Evolutionary conservation across 2,113 vertebrate genomes (phyloP).

Genomic region (Spea bombifrons): DNA sequence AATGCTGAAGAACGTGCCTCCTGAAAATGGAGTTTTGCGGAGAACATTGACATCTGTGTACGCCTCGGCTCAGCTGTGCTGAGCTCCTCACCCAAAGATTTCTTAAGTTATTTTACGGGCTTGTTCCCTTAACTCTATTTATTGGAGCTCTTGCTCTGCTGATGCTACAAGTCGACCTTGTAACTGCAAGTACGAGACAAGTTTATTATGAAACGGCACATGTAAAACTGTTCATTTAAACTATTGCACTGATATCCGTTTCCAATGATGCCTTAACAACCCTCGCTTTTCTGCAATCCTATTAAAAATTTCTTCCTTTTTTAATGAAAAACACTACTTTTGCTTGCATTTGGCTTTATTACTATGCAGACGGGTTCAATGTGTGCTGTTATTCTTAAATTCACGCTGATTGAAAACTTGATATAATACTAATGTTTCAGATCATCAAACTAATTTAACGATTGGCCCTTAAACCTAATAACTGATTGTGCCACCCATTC

Average conservation of each 20-base stretch:
- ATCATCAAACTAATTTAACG: too few relatives aligned
- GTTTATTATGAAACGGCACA: too few relatives aligned
- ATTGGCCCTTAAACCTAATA: too few relatives aligned
- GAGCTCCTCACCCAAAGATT: conserved; percentile 16
- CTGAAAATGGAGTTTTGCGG: neutral
- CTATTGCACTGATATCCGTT: conserved; percentile 8
- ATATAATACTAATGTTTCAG: too few relatives aligned
- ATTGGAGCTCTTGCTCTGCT: conserved; percentile 14
- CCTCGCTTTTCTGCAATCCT: conserved; percentile 7
- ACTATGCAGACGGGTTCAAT: too few relatives aligned
- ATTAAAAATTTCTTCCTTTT: conserved; percentile 26
- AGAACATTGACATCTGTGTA: neutral
- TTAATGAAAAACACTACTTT: neutral
- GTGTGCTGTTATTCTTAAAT: too few relatives aligned
- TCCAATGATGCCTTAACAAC: conserved; percentile 30
- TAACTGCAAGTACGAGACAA: neutral
- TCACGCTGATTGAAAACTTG: too few relatives aligned
- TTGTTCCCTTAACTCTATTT: conserved; percentile 15
- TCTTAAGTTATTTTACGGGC: neutral
- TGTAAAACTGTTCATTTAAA: neutral
- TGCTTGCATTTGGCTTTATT: too few relatives aligned
- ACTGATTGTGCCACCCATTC: too few relatives aligned
- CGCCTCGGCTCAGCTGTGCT: conserved; percentile 20
- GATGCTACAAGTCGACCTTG: neutral
- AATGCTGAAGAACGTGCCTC: conserved; percentile 5